Percentiles rank a stretch among this genome's conserved stretches.
Conservation (phyloP, 2,888 invertebrate genomes). For the Tyria jacobaeae region DNA sequence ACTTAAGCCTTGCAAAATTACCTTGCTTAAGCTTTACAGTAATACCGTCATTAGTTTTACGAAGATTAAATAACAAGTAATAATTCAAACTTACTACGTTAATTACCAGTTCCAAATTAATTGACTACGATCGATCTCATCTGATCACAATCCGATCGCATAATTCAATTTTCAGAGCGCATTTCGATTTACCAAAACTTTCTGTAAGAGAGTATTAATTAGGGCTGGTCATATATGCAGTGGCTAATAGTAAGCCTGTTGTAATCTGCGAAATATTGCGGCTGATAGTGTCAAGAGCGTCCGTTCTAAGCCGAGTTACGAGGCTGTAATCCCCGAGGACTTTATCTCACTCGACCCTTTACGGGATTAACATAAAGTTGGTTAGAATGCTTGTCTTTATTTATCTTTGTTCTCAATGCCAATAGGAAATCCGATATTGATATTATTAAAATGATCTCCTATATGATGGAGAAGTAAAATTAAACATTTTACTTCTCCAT, state of each 20-base stretch:
- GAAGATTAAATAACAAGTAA: constrained; percentile 18
- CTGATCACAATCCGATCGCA: constrained; percentile 41
- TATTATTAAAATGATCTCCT: constrained; percentile 32
- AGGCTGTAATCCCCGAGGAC: constrained; percentile 73
- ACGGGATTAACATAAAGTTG: constrained; percentile 79
- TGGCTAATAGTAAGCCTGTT: constrained; percentile 67
- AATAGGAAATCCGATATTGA: constrained; percentile 50
- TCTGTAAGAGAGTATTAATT: constrained; percentile 63
- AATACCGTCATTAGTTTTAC: background rate
- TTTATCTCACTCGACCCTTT: constrained; percentile 79
- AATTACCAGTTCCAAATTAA: constrained; percentile 46
- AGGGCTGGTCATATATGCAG: constrained; percentile 62
- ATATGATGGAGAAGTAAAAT: background rate
- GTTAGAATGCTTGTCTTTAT: constrained; percentile 75
- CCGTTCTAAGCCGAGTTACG: constrained; percentile 73
- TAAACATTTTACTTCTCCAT: background rate
- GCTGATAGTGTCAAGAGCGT: constrained; percentile 75
- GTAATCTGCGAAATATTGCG: constrained; percentile 75
- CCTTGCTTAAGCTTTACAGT: too few species aligned
- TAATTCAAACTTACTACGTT: constrained; percentile 40
- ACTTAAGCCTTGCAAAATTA: background rate
- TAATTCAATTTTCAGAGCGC: constrained; percentile 46
- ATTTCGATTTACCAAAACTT: constrained; percentile 52
- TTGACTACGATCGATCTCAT: constrained; percentile 52
- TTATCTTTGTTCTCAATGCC: constrained; percentile 66